A percentile compares a stretch with the other conserved stretches of the same genome.
Conservation (phyloP, 2,113 vertebrate species). For the Glareola pratincola region DNA sequence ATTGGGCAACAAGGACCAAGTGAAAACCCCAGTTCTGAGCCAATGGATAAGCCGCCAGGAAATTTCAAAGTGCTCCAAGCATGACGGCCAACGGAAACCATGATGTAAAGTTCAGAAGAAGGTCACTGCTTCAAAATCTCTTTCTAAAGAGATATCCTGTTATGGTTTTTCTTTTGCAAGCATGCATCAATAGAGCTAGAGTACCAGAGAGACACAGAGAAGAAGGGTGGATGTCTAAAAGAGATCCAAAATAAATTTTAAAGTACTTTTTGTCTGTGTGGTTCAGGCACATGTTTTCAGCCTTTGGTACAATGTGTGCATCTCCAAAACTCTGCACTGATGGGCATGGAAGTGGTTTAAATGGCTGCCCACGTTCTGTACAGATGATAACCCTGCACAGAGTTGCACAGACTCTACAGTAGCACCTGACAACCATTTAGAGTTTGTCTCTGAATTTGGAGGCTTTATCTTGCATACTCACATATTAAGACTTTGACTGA, state of each 20-base stretch:
- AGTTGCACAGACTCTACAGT: background rate
- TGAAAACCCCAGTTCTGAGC: background rate
- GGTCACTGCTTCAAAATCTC: slow-evolving; percentile 14
- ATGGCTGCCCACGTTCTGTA: background rate
- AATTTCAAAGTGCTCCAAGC: slow-evolving; percentile 40
- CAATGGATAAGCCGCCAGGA: background rate
- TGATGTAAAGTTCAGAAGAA: slow-evolving; percentile 45
- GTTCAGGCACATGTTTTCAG: background rate
- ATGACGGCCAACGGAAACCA: slow-evolving; percentile 33
- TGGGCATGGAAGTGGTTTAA: background rate
- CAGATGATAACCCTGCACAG: background rate
- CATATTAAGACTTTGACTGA: background rate
- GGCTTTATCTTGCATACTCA: background rate
- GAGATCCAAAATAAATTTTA: background rate
- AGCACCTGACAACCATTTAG: background rate
- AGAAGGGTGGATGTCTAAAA: background rate
- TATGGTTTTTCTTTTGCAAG: background rate
- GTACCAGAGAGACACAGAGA: background rate
- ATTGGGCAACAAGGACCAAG: slow-evolving; percentile 31
- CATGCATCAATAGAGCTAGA: background rate
- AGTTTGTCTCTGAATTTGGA: background rate
- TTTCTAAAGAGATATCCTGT: background rate
- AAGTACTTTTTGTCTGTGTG: background rate
- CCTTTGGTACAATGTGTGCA: background rate
- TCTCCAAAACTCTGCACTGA: background rate